A percentile compares a stretch with the other conserved stretches of the same genome.
These are phyloP conservation scores for Colinus virginianus DNA, from an alignment of 2,113 vertebrate species.

Conservation along the genomic window DNA sequence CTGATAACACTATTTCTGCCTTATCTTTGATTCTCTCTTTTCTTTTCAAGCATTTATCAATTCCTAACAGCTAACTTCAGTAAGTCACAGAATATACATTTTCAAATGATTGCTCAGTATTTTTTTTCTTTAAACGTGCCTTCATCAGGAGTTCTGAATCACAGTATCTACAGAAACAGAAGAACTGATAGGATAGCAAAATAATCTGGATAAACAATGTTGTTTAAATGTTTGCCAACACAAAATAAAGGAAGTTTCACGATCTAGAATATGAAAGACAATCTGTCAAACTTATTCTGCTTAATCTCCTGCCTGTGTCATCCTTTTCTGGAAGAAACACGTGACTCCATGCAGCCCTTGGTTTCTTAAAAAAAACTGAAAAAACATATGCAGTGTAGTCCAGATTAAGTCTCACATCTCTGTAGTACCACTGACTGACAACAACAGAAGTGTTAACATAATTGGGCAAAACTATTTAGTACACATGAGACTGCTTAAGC, in stretches of 20 bases:
- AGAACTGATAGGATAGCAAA: background rate
- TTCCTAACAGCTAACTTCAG: background rate
- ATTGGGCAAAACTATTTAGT: constrained; percentile 13
- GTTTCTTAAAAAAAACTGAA: background rate
- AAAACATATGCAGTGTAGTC: background rate
- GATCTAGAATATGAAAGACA: background rate
- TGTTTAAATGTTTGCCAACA: background rate
- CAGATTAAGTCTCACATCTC: background rate
- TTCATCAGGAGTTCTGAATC: background rate
- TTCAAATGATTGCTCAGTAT: background rate
- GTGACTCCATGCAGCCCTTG: background rate
- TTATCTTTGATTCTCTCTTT: background rate
- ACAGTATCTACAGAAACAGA: background rate
- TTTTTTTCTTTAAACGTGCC: background rate
- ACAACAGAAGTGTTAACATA: background rate
- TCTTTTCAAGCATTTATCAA: background rate
- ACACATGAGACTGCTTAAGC: background rate
- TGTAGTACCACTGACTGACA: constrained; percentile 11
- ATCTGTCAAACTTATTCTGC: background rate
- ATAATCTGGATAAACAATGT: background rate
- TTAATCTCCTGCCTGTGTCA: background rate
- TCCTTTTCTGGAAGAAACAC: background rate
- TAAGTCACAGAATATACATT: background rate
- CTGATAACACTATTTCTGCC: background rate
- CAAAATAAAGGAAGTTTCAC: background rate